Conservation (phyloP, 2,888 invertebrate genomes). For the Morpho helenor region DNA sequence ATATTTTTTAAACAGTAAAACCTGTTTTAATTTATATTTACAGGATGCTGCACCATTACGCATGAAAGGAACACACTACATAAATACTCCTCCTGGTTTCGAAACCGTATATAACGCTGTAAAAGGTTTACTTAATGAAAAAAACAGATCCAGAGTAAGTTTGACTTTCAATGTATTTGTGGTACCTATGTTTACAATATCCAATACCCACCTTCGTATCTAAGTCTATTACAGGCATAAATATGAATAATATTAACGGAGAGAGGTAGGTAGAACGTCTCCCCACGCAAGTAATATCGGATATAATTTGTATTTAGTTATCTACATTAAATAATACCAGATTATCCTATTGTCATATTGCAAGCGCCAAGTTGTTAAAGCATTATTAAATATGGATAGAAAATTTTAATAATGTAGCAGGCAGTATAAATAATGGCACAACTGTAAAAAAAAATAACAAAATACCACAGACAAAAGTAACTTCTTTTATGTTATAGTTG, state of each 20-base stretch:
- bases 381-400: background rate
- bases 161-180: background rate
- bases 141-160: constrained; percentile 76
- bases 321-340: background rate
- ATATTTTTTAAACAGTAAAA: no score
- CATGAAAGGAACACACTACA: constrained; percentile 78
- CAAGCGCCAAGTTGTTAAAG: background rate
- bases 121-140: constrained; percentile 76
- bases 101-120: constrained; percentile 75
- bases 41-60: constrained; percentile 80
- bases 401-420: background rate
- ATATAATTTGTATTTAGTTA: background rate
- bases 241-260: no score
- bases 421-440: background rate
- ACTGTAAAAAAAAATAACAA: background rate
- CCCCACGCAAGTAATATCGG: background rate
- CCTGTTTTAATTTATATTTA: constrained; percentile 31
- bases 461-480: background rate
- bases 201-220: no score
- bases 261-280: background rate
- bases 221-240: no score
- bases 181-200: no score
- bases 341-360: background rate
- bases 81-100: constrained; percentile 78
- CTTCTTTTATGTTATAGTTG: constrained; percentile 45